A percentile compares a stretch with the other conserved stretches of the same genome.
Conservation (phyloP, 2,888 invertebrate genomes). For the Mesorhabditis spiculigera region DNA sequence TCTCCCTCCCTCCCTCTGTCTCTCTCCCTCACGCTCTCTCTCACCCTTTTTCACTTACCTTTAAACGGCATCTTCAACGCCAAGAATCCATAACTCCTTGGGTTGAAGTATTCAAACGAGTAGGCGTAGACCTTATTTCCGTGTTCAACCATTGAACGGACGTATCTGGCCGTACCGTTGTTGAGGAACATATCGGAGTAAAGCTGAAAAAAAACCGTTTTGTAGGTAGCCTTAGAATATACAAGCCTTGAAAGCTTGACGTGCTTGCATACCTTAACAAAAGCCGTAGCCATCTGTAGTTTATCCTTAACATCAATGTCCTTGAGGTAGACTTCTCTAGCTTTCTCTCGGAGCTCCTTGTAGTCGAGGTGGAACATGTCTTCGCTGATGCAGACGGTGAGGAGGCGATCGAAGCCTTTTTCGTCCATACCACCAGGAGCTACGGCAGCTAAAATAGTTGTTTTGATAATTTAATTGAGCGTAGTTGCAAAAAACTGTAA, state of each 20-base stretch:
- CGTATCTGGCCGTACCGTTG: slow-evolving; percentile 36
- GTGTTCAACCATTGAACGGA: slow-evolving; percentile 34
- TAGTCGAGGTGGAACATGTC: slow-evolving; percentile 29
- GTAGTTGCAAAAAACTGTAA: too few species aligned
- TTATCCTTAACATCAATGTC: slow-evolving; percentile 35
- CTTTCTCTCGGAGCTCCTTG: slow-evolving; percentile 37
- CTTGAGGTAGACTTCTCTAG: slow-evolving; percentile 39
- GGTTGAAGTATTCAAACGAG: slow-evolving; percentile 45
- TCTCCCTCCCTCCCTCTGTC: too few species aligned
- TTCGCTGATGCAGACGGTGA: slow-evolving; percentile 43
- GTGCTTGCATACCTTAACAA: slow-evolving; percentile 38
- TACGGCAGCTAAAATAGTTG: slow-evolving; percentile 39
- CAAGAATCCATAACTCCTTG: slow-evolving; percentile 42
- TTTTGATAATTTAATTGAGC: too few species aligned
- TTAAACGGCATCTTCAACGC: slow-evolving; percentile 43
- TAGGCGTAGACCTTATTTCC: slow-evolving; percentile 41
- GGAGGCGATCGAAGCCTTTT: slow-evolving; percentile 43
- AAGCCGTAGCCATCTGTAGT: slow-evolving; percentile 35
- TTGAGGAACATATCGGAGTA: slow-evolving; percentile 45
- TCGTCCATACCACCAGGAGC: slow-evolving; percentile 37
- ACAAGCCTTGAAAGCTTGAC: too few species aligned
- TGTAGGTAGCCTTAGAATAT: too few species aligned
- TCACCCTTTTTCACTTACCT: slow-evolving; percentile 18
- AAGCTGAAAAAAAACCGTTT: slow-evolving; percentile 41
- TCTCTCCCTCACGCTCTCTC: too few species aligned